Conservation (phyloP, 2,797 vertebrate genomes). For the Cirrhinus mrigala region DNA sequence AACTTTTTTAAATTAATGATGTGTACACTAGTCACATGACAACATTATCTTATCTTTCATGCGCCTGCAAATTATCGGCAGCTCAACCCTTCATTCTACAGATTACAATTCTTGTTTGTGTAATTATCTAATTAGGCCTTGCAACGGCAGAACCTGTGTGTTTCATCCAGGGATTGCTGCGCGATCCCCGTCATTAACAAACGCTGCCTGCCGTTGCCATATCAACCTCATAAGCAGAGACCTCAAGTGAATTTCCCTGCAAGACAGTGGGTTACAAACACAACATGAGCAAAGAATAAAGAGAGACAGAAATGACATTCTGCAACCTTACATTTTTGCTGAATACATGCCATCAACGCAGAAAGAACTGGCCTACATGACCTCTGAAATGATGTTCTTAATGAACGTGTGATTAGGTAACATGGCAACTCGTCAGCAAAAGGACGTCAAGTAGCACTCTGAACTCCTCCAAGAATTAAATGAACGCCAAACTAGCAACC, state of each 20-base stretch:
- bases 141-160: constrained; percentile 51
- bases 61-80: too few relatives aligned
- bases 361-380: neutral
- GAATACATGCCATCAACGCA: neutral
- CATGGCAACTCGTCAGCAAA: neutral
- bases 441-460: constrained; percentile 3
- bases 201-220: constrained; percentile 65
- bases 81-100: neutral
- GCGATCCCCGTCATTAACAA: constrained; percentile 62
- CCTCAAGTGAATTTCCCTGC: constrained; percentile 15
- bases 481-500: neutral
- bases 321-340: neutral
- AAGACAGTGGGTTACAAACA: constrained; percentile 14
- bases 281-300: neutral
- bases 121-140: constrained; percentile 44
- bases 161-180: constrained; percentile 49
- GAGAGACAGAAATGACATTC: neutral
- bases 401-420: neutral
- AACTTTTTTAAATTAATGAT: neutral
- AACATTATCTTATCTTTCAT: neutral
- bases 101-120: neutral
- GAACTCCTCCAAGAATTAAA: neutral
- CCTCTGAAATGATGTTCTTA: neutral
- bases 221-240: constrained; percentile 61
- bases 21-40: neutral